Percentiles rank a stretch among this genome's conserved stretches.
phyloP scores from a whole-genome alignment of 2,797 vertebrate species.

The Tauraco hartlaubi region DNA sequence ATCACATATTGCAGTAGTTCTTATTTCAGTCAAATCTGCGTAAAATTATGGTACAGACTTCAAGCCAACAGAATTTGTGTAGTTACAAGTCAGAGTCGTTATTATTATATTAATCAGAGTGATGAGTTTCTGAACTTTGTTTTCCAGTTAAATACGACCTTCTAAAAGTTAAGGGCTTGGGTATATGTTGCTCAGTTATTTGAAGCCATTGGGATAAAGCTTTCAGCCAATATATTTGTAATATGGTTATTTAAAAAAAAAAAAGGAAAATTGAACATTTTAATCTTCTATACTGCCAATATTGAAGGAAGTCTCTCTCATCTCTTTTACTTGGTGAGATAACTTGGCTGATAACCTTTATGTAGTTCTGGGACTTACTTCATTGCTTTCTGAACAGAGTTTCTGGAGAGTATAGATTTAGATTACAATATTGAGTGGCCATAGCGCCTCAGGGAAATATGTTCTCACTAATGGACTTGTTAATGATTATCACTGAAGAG shows the following conservation, averaged over 20 bases:
- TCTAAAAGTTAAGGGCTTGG: background rate
- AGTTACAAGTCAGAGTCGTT: background rate
- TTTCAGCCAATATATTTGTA: background rate
- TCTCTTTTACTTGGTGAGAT: background rate
- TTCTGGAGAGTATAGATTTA: slow-evolving; percentile 52
- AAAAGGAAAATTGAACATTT: background rate
- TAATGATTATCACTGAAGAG: slow-evolving; percentile 57
- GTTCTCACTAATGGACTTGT: slow-evolving; percentile 60
- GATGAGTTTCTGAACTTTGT: background rate
- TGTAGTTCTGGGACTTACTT: slow-evolving; percentile 26
- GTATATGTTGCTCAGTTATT: background rate
- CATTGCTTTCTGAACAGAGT: slow-evolving; percentile 42
- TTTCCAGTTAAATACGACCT: background rate
- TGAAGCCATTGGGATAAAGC: background rate
- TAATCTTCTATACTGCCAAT: background rate
- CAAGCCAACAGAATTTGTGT: background rate
- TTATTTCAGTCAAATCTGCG: background rate
- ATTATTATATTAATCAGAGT: background rate
- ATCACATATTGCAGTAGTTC: background rate
- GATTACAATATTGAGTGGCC: background rate
- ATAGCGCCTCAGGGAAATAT: slow-evolving; percentile 47
- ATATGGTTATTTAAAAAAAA: background rate
- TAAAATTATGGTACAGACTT: background rate
- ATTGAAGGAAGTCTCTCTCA: background rate
- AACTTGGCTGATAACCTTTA: slow-evolving; percentile 41